Conservation (phyloP, 2,797 vertebrate species). For the Macroramphosus scolopax region DNA sequence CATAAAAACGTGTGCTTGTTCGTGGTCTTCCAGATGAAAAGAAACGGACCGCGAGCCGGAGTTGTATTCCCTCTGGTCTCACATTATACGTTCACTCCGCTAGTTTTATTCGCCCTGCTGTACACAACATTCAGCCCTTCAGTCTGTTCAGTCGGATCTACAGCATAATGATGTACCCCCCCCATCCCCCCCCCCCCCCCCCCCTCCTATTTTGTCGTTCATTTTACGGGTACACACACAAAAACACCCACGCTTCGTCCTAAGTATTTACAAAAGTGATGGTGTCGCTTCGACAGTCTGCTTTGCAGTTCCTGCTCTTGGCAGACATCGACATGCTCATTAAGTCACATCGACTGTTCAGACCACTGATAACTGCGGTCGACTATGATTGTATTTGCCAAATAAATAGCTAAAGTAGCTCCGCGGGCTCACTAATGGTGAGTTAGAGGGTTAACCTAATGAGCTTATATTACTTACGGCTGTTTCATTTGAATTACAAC, state of each 20-base stretch:
- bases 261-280: constrained; percentile 29
- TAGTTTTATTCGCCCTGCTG: constrained; percentile 5
- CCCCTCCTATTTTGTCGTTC: constrained; percentile 14
- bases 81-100: background rate
- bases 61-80: constrained; percentile 1
- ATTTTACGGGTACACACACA: constrained; percentile 16
- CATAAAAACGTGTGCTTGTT: constrained; percentile 39
- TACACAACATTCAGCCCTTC: constrained; percentile 7
- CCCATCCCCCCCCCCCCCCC: background rate
- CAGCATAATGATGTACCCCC: background rate
- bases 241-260: constrained; percentile 32
- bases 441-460: too few relatives aligned
- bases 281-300: constrained; percentile 15
- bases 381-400: too few relatives aligned
- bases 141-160: constrained; percentile 9
- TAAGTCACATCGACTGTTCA: too few relatives aligned
- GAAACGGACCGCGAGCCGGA: background rate
- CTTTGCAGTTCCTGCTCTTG: constrained; percentile 24
- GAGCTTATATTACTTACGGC: too few relatives aligned
- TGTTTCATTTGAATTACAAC: too few relatives aligned
- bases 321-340: background rate
- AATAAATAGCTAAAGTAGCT: background rate
- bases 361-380: too few relatives aligned
- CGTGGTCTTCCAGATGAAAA: background rate
- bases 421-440: too few relatives aligned